Conservation (phyloP, 35 echinoderm and acorn worm genomes). For the Strongylocentrotus purpuratus region DNA sequence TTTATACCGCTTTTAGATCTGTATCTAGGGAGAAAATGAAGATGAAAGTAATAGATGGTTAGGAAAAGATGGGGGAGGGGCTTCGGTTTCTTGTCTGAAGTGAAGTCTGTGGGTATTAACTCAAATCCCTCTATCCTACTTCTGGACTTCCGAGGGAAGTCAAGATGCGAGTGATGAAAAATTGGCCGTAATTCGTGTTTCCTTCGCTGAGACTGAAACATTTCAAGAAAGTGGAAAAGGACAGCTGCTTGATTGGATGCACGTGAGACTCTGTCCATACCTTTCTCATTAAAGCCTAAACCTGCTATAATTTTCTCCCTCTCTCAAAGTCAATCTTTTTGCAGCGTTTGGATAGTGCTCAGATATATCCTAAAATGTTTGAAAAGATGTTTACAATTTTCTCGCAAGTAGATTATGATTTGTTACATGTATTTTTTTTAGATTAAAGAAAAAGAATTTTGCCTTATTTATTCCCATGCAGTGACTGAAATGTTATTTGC, state of each 20-base stretch:
- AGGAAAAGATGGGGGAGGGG: neutral
- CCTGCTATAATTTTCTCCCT: neutral
- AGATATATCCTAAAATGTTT: too few relatives aligned
- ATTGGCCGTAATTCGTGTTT: slow-evolving; percentile 17
- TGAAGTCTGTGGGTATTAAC: neutral
- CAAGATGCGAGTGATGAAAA: slow-evolving; percentile 17
- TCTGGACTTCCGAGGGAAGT: slow-evolving; percentile 7
- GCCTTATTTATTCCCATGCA: too few relatives aligned
- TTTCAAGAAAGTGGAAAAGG: neutral
- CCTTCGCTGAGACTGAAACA: neutral
- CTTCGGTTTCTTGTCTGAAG: neutral
- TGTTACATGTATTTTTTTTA: too few relatives aligned
- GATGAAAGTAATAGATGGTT: neutral
- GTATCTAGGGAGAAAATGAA: too few relatives aligned
- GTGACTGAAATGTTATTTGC: too few relatives aligned
- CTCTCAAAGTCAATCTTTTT: neutral
- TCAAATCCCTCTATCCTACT: slow-evolving; percentile 10
- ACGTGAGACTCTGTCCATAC: neutral
- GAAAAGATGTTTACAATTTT: too few relatives aligned
- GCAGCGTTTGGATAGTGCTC: too few relatives aligned
- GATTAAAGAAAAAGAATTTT: too few relatives aligned
- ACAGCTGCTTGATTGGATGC: neutral
- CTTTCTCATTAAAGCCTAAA: neutral
- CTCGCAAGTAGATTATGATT: too few relatives aligned
- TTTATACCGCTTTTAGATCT: too few relatives aligned